These are phyloP conservation scores for Paragorgia papillata DNA, from an alignment of 92 coral and sea anemone genomes.

Conservation along the genomic window DNA sequence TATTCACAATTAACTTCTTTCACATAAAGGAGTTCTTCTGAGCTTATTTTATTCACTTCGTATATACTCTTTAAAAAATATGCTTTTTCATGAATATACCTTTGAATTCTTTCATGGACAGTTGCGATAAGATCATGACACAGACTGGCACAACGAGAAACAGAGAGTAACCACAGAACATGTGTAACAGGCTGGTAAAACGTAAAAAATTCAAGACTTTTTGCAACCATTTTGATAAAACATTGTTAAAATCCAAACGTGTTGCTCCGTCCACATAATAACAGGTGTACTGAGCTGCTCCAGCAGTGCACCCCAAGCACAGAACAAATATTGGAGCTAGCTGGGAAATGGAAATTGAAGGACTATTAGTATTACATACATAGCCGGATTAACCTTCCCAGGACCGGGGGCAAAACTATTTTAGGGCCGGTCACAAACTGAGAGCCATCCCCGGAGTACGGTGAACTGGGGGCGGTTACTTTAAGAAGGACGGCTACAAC, in stretches of 20 bases:
- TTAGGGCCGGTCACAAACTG: too few relatives aligned
- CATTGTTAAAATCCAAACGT: constrained; percentile 67
- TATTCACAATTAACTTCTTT: too few relatives aligned
- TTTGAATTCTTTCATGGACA: constrained; percentile 93
- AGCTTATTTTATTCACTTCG: too few relatives aligned
- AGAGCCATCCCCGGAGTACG: too few relatives aligned
- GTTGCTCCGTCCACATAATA: constrained; percentile 86
- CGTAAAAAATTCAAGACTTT: constrained; percentile 68
- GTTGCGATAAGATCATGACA: constrained; percentile 80
- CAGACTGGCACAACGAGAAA: constrained; percentile 74
- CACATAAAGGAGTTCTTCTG: too few relatives aligned
- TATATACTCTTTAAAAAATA: too few relatives aligned
- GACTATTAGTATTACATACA: background rate
- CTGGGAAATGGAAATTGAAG: background rate
- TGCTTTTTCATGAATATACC: constrained; percentile 48
- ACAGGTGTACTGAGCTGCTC: constrained; percentile 78
- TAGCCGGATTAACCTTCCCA: too few relatives aligned
- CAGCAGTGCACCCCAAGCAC: constrained; percentile 10
- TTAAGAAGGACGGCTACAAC: too few relatives aligned
- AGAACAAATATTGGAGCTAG: constrained; percentile 8
- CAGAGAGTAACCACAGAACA: constrained; percentile 81
- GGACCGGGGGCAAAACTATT: too few relatives aligned
- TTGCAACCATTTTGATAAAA: constrained; percentile 54
- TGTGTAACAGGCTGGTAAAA: constrained; percentile 76
- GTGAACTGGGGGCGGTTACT: too few relatives aligned